These are phyloP conservation scores for Myripristis jacobus DNA, from an alignment of 2,797 vertebrate species.

Conservation along the genomic window DNA sequence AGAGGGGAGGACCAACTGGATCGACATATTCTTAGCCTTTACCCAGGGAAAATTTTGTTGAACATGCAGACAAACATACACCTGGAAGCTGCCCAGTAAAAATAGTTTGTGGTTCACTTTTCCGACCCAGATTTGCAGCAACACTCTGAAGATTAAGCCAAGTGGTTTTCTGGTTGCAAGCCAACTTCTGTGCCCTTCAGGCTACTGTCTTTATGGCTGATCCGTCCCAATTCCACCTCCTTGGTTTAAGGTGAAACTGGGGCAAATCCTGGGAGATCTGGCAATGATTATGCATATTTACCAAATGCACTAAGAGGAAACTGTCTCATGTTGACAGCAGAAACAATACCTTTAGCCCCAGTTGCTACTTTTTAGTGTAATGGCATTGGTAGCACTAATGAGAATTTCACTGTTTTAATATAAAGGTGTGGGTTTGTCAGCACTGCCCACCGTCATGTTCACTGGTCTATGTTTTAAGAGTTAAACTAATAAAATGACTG, in stretches of 20 bases:
- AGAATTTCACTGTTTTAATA: background rate
- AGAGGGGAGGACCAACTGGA: background rate
- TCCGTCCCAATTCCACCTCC: background rate
- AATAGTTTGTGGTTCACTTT: background rate
- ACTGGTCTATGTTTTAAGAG: background rate
- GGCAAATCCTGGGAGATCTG: background rate
- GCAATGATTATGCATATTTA: background rate
- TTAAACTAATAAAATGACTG: background rate
- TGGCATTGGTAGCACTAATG: background rate
- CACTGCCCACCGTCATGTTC: background rate
- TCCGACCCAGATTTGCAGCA: background rate
- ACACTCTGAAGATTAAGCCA: background rate
- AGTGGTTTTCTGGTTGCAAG: background rate
- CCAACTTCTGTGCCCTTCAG: background rate
- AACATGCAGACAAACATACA: conserved; percentile 28
- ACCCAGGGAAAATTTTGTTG: conserved; percentile 2
- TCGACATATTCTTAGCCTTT: conserved; percentile 22
- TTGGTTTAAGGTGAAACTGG: background rate
- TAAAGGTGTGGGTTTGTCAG: background rate
- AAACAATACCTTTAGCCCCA: background rate
- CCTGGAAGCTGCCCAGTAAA: conserved; percentile 29
- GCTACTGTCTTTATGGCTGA: background rate
- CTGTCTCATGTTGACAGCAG: background rate
- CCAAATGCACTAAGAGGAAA: background rate
- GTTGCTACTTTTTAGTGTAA: background rate